These are phyloP conservation scores for Cyanoderma ruficeps DNA, from an alignment of 2,113 vertebrate species.

Conservation along the genomic window DNA sequence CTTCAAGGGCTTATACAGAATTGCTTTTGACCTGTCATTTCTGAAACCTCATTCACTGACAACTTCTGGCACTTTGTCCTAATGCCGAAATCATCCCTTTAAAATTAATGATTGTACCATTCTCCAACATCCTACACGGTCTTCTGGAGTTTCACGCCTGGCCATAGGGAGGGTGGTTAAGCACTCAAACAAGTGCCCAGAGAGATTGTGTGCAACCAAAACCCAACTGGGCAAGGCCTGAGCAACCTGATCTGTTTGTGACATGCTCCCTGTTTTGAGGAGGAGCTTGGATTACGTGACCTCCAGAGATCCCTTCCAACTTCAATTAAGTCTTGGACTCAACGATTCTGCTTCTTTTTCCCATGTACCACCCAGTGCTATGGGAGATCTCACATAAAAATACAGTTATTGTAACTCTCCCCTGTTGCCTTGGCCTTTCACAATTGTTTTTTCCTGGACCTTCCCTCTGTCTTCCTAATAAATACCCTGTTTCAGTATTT, in stretches of 20 bases:
- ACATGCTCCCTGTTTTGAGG: neutral
- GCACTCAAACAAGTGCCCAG: neutral
- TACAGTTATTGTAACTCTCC: neutral
- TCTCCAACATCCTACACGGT: neutral
- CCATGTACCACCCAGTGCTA: neutral
- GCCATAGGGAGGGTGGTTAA: neutral
- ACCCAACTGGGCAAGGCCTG: neutral
- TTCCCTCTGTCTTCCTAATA: neutral
- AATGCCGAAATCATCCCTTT: neutral
- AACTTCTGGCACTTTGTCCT: neutral
- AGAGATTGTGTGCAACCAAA: neutral
- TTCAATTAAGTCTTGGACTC: accelerated
- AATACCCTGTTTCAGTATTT: neutral
- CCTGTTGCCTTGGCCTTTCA: neutral
- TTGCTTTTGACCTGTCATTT: neutral
- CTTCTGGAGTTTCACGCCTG: neutral
- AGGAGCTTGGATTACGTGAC: neutral
- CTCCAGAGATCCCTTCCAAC: neutral
- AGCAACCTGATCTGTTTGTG: neutral
- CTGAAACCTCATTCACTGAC: neutral
- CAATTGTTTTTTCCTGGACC: neutral
- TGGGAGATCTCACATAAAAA: neutral
- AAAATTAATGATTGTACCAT: neutral
- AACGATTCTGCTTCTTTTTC: neutral
- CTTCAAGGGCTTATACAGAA: neutral